A percentile compares a stretch with the other conserved stretches of the same genome.
Conservation (phyloP, 2,888 invertebrate species). For the Pegoplata infirma region DNA sequence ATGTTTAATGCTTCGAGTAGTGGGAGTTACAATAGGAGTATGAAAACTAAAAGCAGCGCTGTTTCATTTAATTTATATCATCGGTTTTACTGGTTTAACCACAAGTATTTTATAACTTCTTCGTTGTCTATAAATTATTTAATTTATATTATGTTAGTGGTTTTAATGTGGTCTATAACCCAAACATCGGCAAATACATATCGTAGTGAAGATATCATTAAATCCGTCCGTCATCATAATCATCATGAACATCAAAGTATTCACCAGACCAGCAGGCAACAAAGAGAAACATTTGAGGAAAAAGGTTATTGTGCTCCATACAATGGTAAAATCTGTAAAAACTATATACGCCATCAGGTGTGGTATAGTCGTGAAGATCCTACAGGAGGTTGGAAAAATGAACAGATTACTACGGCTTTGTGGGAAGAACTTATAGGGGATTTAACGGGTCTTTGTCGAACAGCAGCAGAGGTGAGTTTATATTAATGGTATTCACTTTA, state of each 20-base stretch:
- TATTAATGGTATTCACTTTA: too few relatives aligned
- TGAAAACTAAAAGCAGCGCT: constrained; percentile 3
- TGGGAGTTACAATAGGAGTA: constrained; percentile 6
- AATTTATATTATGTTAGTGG: constrained; percentile 12
- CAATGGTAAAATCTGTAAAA: constrained; percentile 89
- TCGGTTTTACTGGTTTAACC: constrained; percentile 10
- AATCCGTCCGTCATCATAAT: constrained; percentile 65
- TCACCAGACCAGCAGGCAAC: constrained; percentile 63
- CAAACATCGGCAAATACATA: constrained; percentile 36
- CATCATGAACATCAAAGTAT: constrained; percentile 67
- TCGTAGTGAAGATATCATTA: constrained; percentile 35
- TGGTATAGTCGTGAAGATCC: constrained; percentile 86
- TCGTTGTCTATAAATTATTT: background rate
- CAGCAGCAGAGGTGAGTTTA: constrained; percentile 93
- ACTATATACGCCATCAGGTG: constrained; percentile 83
- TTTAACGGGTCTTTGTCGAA: constrained; percentile 89
- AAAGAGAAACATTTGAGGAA: constrained; percentile 67
- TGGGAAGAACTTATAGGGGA: constrained; percentile 92
- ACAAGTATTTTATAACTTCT: background rate
- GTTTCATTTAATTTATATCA: constrained; percentile 5
- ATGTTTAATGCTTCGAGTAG: constrained; percentile 29
- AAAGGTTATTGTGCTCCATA: constrained; percentile 91
- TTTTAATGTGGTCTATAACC: constrained; percentile 16
- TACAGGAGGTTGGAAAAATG: constrained; percentile 87
- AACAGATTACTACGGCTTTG: constrained; percentile 88